Conservation (phyloP, 2,797 vertebrate genomes). For the Melopsittacus undulatus region DNA sequence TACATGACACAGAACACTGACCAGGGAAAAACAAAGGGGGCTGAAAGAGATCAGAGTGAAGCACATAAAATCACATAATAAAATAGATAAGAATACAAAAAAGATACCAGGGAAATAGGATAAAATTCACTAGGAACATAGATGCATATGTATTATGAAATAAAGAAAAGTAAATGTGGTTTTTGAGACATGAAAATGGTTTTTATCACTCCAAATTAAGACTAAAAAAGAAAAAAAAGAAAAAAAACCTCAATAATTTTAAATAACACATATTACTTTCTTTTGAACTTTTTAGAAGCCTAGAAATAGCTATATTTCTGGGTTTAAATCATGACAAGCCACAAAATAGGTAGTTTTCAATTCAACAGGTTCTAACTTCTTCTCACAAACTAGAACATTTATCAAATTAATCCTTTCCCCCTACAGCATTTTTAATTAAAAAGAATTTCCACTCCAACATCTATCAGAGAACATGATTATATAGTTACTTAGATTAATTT, state of each 20-base stretch:
- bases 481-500: background rate
- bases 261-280: background rate
- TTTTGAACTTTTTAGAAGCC: background rate
- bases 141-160: background rate
- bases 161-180: background rate
- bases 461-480: background rate
- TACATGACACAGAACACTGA: background rate
- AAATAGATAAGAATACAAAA: background rate
- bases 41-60: background rate
- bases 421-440: slow-evolving; percentile 42
- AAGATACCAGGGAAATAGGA: background rate
- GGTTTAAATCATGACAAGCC: background rate
- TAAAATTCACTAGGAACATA: background rate
- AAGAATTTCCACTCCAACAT: background rate
- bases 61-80: background rate
- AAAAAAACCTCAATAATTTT: background rate
- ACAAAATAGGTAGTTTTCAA: background rate
- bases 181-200: background rate
- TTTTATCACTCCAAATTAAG: background rate
- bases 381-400: background rate
- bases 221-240: background rate
- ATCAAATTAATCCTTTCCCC: background rate
- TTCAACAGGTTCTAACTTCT: background rate
- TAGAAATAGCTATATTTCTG: background rate
- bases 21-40: background rate